phyloP scores from a whole-genome alignment of 2,888 invertebrate species.

The Drosophila kambysellisi region DNA sequence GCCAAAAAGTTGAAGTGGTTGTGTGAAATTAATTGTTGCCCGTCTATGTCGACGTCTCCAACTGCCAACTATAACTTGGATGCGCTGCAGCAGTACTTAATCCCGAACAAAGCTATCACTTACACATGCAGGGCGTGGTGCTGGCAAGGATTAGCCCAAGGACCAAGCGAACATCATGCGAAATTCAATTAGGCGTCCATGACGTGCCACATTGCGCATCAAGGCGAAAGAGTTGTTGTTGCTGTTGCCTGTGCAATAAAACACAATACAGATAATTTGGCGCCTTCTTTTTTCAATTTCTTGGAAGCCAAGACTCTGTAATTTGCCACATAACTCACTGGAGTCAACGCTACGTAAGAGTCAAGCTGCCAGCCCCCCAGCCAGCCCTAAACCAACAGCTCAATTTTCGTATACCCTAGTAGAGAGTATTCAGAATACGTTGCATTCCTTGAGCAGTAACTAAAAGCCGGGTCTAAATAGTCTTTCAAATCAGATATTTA shows the following conservation, averaged over 20 bases:
- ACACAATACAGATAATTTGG: constrained; percentile 79
- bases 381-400: constrained; percentile 65
- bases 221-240: constrained; percentile 48
- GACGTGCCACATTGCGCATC: constrained; percentile 68
- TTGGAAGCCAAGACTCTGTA: constrained; percentile 72
- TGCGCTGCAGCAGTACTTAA: constrained; percentile 48
- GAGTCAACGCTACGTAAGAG: constrained; percentile 62
- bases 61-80: constrained; percentile 12
- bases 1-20: constrained; percentile 77
- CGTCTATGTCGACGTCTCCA: constrained; percentile 37
- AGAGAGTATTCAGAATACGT: not conserved
- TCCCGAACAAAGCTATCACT: constrained; percentile 78
- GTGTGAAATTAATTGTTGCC: constrained; percentile 81
- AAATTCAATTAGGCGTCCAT: constrained; percentile 79
- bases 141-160: constrained; percentile 71
- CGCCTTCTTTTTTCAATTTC: constrained; percentile 70
- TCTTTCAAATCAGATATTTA: not conserved
- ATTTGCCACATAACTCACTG: constrained; percentile 82
- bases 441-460: not conserved
- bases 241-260: constrained; percentile 64
- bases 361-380: constrained; percentile 24
- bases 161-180: constrained; percentile 47
- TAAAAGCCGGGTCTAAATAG: not conserved
- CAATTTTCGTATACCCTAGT: constrained; percentile 54
- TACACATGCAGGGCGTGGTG: constrained; percentile 57